Percentiles rank a stretch among this genome's conserved stretches.
phyloP scores from a whole-genome alignment of 2,888 invertebrate genomes.

The Philhelius pedissequus region DNA sequence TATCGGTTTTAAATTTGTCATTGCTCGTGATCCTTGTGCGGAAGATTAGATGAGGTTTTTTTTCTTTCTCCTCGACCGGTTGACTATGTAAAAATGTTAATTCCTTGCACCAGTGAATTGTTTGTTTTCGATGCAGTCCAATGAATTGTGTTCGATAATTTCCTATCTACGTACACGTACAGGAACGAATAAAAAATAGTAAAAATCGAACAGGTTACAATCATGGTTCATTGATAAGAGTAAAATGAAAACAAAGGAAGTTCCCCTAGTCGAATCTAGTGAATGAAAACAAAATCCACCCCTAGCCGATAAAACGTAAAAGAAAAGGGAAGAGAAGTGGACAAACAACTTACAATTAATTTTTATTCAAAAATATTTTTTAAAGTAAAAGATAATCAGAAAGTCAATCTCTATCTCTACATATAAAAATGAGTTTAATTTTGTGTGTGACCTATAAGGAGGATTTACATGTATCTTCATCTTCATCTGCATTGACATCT shows the following conservation, averaged over 20 bases:
- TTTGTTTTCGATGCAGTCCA: slow-evolving; percentile 75
- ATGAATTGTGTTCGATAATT: slow-evolving; percentile 75
- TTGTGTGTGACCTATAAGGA: too few species aligned
- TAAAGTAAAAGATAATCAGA: too few species aligned
- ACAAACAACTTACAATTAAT: too few species aligned
- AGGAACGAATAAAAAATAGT: neutral
- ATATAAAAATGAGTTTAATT: too few species aligned
- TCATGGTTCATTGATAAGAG: neutral
- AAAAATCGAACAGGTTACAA: neutral
- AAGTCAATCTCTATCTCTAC: too few species aligned
- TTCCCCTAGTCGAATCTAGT: neutral
- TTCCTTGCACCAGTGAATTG: slow-evolving; percentile 78
- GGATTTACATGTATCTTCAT: too few species aligned
- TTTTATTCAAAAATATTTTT: too few species aligned
- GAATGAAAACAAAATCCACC: neutral
- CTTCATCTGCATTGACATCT: too few species aligned
- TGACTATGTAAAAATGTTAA: slow-evolving; percentile 74
- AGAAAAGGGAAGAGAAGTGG: too few species aligned
- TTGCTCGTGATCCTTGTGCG: slow-evolving; percentile 22
- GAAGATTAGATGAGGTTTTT: slow-evolving; percentile 23
- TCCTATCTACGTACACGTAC: slow-evolving; percentile 71
- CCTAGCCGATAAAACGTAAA: too few species aligned
- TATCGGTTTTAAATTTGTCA: slow-evolving; percentile 37
- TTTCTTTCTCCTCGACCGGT: slow-evolving; percentile 30
- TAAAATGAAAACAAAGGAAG: neutral